phyloP scores from a whole-genome alignment of 2,888 invertebrate species.

The Melolontha melolontha region DNA sequence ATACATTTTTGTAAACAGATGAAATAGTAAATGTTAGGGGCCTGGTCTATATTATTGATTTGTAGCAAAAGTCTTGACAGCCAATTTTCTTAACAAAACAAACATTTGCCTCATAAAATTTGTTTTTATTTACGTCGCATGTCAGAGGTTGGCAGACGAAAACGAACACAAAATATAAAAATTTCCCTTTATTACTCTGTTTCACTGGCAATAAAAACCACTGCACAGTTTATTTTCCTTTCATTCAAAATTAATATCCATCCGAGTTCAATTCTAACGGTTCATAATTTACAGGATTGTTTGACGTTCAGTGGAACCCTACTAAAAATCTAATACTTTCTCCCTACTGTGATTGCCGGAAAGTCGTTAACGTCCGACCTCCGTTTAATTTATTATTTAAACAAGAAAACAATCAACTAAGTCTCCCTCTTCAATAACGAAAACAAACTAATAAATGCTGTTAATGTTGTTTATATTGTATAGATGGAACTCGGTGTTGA shows the following conservation, averaged over 20 bases:
- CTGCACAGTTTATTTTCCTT: too few relatives aligned
- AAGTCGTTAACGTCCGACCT: conserved; percentile 14
- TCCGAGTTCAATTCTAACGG: too few relatives aligned
- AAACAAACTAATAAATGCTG: conserved; percentile 31
- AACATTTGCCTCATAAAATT: too few relatives aligned
- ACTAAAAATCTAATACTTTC: background rate
- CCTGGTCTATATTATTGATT: too few relatives aligned
- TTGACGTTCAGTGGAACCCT: conserved; percentile 12
- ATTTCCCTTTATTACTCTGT: conserved; percentile 16
- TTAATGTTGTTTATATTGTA: background rate
- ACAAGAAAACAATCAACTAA: conserved; percentile 23
- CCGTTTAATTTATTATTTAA: conserved; percentile 17
- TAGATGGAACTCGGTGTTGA: conserved; percentile 1
- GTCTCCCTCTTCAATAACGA: conserved; percentile 23
- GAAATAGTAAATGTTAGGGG: too few relatives aligned
- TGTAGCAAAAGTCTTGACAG: too few relatives aligned
- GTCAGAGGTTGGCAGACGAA: conserved; percentile 6
- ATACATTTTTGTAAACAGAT: too few relatives aligned
- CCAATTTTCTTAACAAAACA: too few relatives aligned
- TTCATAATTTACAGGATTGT: conserved; percentile 18
- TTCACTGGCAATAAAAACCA: too few relatives aligned
- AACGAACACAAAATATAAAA: conserved; percentile 11
- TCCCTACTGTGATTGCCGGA: background rate
- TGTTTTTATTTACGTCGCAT: conserved; percentile 4
- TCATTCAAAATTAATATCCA: too few relatives aligned